These are phyloP conservation scores for Aphelocoma coerulescens DNA, from an alignment of 2,113 vertebrate species.

Conservation along the genomic window DNA sequence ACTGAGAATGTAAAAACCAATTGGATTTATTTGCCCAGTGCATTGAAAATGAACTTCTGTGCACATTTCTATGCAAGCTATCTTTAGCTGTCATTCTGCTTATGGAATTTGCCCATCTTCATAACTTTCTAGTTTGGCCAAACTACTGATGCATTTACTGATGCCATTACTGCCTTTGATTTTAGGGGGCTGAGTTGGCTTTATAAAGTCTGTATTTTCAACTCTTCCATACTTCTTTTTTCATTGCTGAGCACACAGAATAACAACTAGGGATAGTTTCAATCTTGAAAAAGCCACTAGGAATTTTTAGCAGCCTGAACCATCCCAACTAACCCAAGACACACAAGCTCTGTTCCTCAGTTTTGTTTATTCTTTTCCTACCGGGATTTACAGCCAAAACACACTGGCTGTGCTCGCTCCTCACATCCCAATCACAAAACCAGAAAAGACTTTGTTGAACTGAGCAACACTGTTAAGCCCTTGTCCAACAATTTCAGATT, in stretches of 20 bases:
- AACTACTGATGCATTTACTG: slow-evolving; percentile 48
- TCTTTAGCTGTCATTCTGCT: slow-evolving; percentile 44
- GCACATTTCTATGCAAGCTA: not conserved
- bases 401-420: slow-evolving; percentile 12
- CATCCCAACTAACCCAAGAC: slow-evolving; percentile 43
- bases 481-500: not conserved
- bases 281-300: slow-evolving; percentile 71
- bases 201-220: slow-evolving; percentile 40
- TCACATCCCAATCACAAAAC: slow-evolving; percentile 31
- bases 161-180: slow-evolving; percentile 58
- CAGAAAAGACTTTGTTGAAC: not conserved
- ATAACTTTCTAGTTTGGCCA: slow-evolving; percentile 36
- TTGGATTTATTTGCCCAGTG: not conserved
- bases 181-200: slow-evolving; percentile 19
- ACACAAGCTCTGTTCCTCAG: not conserved
- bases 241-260: slow-evolving; percentile 47
- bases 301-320: slow-evolving; percentile 57
- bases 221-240: slow-evolving; percentile 54
- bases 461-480: not conserved
- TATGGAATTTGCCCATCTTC: slow-evolving; percentile 29
- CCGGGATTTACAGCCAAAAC: slow-evolving; percentile 40
- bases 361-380: slow-evolving; percentile 29
- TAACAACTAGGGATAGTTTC: slow-evolving; percentile 63
- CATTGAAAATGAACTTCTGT: not conserved
- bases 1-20: slow-evolving; percentile 46